Evolutionary conservation across 2,113 vertebrate genomes (phyloP).

Genomic region (Xiphophorus couchianus): DNA sequence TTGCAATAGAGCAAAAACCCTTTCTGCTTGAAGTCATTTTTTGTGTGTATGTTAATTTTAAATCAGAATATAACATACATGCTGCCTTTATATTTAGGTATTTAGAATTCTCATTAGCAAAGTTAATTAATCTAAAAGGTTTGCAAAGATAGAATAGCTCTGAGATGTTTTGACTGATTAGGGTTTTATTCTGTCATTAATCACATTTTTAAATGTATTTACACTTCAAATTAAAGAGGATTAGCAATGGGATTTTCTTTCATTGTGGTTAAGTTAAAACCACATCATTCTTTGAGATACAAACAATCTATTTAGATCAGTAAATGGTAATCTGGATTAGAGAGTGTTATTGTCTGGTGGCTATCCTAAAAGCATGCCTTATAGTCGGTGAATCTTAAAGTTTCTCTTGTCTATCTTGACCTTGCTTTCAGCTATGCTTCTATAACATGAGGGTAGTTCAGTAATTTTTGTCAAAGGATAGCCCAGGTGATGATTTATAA

Average conservation of each 20-base stretch:
- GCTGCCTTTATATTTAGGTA: too few species aligned
- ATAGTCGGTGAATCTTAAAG: neutral
- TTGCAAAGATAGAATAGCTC: too few species aligned
- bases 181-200: too few species aligned
- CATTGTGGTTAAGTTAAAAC: neutral
- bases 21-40: too few species aligned
- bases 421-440: slow-evolving; percentile 59
- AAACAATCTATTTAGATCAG: neutral
- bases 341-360: neutral
- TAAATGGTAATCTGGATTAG: neutral
- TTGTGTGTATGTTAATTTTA: too few species aligned
- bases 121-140: too few species aligned
- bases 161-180: too few species aligned
- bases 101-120: too few species aligned
- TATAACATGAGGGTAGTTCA: slow-evolving; percentile 37
- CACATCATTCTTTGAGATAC: neutral
- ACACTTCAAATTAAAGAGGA: too few species aligned
- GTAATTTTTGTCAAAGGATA: slow-evolving; percentile 63
- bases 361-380: neutral
- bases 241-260: neutral
- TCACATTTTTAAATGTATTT: too few species aligned
- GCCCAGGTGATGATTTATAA: slow-evolving; percentile 65
- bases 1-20: too few species aligned
- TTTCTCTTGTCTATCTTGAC: slow-evolving; percentile 56
- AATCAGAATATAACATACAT: too few species aligned